phyloP scores from a whole-genome alignment of 2,113 vertebrate species.

The Coptodon rendalli region DNA sequence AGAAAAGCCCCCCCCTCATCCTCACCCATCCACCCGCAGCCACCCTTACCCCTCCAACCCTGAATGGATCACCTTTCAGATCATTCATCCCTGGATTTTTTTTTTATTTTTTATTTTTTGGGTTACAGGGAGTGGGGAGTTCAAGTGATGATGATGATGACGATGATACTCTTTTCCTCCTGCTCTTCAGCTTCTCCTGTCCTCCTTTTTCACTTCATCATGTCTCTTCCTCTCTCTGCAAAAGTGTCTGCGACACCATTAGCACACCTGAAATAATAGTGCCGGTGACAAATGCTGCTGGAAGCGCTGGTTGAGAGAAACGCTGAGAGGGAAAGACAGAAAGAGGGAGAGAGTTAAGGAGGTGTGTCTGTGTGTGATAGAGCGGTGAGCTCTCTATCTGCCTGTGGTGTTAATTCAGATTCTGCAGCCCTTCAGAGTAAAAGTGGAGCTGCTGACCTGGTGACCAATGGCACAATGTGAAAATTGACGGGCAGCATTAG shows the following conservation, averaged over 20 bases:
- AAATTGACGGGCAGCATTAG: slow-evolving; percentile 45
- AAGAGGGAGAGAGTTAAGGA: neutral
- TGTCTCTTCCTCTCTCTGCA: slow-evolving; percentile 27
- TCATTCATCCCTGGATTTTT: neutral
- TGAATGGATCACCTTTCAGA: slow-evolving; percentile 12
- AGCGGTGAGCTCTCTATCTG: slow-evolving; percentile 20
- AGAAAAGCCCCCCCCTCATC: slow-evolving; percentile 43
- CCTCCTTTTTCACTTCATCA: slow-evolving; percentile 6
- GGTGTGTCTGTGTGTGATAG: slow-evolving; percentile 27
- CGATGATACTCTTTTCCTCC: neutral
- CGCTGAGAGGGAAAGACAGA: neutral
- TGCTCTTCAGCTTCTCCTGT: neutral
- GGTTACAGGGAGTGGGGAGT: neutral
- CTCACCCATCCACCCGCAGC: slow-evolving; percentile 8
- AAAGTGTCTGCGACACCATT: slow-evolving; percentile 68
- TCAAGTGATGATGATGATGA: neutral
- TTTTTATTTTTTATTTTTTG: neutral
- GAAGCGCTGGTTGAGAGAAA: neutral
- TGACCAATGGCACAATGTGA: slow-evolving; percentile 47
- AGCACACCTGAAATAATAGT: slow-evolving; percentile 80
- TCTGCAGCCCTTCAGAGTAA: slow-evolving; percentile 35
- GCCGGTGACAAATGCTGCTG: slow-evolving; percentile 62
- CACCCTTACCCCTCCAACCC: slow-evolving; percentile 16
- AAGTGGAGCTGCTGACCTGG: slow-evolving; percentile 39
- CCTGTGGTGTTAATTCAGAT: slow-evolving; percentile 44